These are phyloP conservation scores for Anoplopoma fimbria DNA, from an alignment of 2,113 vertebrate species.

Conservation along the genomic window DNA sequence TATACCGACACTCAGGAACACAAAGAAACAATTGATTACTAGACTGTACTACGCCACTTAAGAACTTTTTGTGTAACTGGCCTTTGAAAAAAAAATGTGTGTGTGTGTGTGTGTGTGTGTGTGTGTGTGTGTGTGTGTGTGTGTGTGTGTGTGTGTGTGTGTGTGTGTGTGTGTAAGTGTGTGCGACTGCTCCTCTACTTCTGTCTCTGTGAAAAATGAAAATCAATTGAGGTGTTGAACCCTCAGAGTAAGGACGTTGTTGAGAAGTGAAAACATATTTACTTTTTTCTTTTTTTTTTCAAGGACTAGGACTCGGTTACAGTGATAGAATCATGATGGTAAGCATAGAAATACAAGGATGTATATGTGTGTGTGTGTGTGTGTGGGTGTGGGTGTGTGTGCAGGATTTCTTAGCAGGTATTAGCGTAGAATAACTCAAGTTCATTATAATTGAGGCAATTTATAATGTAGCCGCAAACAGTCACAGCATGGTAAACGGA, in stretches of 20 bases:
- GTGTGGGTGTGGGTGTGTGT: not conserved
- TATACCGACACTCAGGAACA: not conserved
- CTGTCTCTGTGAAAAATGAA: not conserved
- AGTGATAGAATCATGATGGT: not conserved
- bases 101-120: too few relatives aligned
- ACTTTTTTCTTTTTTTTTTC: not conserved
- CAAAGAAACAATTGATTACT: not conserved
- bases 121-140: not conserved
- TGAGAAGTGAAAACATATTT: not conserved
- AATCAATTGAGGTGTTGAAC: not conserved
- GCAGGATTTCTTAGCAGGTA: not conserved
- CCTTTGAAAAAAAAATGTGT: not conserved
- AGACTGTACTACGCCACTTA: not conserved
- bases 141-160: not conserved
- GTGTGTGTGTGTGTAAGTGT: not conserved
- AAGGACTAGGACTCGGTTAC: not conserved
- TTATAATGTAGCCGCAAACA: not conserved
- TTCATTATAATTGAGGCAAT: not conserved
- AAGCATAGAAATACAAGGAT: not conserved
- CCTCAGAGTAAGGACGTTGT: not conserved
- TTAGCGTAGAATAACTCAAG: not conserved
- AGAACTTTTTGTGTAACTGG: not conserved
- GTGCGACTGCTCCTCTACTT: not conserved
- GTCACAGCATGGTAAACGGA: not conserved
- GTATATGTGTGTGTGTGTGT: not conserved